Conservation (phyloP, 2,113 vertebrate genomes). For the Coryphaenoides rupestris region DNA sequence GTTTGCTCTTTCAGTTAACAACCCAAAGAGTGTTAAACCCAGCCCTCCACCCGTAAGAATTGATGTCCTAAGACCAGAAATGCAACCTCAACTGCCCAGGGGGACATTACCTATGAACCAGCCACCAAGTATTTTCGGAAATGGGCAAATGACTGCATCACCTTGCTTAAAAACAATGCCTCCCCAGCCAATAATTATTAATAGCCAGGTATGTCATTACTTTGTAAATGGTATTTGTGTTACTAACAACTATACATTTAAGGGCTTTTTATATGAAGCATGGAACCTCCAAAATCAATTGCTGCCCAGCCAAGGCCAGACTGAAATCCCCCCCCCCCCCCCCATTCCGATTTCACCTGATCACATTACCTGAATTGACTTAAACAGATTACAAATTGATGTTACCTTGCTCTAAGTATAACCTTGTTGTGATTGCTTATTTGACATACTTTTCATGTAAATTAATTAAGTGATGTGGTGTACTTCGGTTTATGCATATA, state of each 20-base stretch:
- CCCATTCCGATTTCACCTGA: too few species aligned
- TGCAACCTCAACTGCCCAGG: constrained; percentile 42
- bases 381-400: too few species aligned
- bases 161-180: constrained; percentile 63
- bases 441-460: too few species aligned
- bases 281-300: too few species aligned
- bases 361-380: too few species aligned
- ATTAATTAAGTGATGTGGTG: neutral
- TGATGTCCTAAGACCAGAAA: constrained; percentile 18
- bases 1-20: constrained; percentile 44
- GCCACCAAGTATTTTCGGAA: constrained; percentile 54
- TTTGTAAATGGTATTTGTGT: neutral
- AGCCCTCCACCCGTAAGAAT: constrained; percentile 25
- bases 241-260: neutral
- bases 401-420: too few species aligned
- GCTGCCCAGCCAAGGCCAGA: too few species aligned
- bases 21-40: constrained; percentile 37
- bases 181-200: constrained; percentile 73
- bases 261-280: too few species aligned
- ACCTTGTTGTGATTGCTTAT: too few species aligned
- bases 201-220: constrained; percentile 76
- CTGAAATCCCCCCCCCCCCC: neutral
- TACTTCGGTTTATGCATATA: neutral
- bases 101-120: constrained; percentile 58
- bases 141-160: constrained; percentile 53